Percentiles rank a stretch among this genome's conserved stretches.
Conservation (phyloP, 2,797 vertebrate genomes). For the Morelia viridis region DNA sequence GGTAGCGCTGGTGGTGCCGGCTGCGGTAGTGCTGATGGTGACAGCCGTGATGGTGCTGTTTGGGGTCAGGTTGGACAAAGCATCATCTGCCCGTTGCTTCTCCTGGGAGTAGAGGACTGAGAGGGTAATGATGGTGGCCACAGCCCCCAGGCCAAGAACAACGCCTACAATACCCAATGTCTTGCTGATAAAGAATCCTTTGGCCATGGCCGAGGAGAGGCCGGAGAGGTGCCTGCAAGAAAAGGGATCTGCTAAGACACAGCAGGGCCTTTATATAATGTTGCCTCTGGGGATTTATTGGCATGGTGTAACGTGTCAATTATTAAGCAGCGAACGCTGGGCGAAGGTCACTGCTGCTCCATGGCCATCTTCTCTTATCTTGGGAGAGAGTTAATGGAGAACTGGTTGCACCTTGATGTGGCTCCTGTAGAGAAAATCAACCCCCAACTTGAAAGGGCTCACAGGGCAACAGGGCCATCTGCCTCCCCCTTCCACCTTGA, state of each 20-base stretch:
- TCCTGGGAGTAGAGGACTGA: conserved; percentile 86
- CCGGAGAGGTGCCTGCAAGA: accelerated
- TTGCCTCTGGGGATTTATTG: conserved; percentile 5
- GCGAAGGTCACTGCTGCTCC: conserved; percentile 39
- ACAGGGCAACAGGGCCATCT: too few relatives aligned
- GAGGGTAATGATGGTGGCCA: conserved; percentile 84
- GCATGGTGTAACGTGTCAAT: conserved; percentile 66
- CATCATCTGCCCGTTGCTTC: conserved; percentile 68
- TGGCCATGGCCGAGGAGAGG: conserved; percentile 78
- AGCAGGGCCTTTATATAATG: conserved; percentile 62
- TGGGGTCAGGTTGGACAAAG: accelerated
- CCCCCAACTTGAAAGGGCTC: neutral
- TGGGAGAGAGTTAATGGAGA: neutral
- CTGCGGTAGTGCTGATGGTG: accelerated
- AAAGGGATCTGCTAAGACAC: accelerated
- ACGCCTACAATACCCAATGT: conserved; percentile 74
- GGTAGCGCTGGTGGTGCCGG: neutral
- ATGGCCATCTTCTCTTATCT: neutral
- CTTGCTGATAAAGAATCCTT: conserved; percentile 87
- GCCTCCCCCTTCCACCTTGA: accelerated
- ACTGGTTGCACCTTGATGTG: neutral
- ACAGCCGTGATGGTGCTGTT: accelerated
- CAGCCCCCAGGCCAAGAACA: conserved; percentile 69
- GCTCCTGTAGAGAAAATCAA: neutral
- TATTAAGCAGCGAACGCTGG: conserved; percentile 65